These are phyloP conservation scores for Aegotheles bennettii DNA, from an alignment of 2,113 vertebrate species.

Conservation along the genomic window DNA sequence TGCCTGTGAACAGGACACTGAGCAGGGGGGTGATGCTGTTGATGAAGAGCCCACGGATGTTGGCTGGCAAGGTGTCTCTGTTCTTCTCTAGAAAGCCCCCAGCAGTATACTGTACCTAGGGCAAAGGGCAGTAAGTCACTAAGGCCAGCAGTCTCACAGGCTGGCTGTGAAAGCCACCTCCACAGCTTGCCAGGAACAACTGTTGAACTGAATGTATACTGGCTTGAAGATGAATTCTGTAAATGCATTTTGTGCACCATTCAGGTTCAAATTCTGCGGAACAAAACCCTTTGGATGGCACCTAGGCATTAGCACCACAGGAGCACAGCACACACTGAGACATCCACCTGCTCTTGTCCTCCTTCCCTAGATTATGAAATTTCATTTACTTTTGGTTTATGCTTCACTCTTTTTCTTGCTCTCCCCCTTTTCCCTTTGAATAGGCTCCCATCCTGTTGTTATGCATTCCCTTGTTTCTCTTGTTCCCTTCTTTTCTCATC, in stretches of 20 bases:
- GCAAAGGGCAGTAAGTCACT: background rate
- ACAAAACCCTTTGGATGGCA: background rate
- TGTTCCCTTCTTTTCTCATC: background rate
- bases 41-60: conserved; percentile 70
- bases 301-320: background rate
- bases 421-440: background rate
- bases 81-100: conserved; percentile 78
- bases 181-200: background rate
- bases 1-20: conserved; percentile 75
- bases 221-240: background rate
- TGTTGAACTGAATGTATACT: background rate
- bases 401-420: background rate
- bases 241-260: background rate
- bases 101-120: conserved; percentile 73
- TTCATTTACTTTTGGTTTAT: background rate
- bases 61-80: conserved; percentile 76
- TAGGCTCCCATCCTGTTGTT: background rate
- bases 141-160: background rate
- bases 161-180: background rate
- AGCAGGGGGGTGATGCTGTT: conserved; percentile 74
- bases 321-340: background rate
- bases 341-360: background rate
- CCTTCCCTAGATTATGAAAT: background rate
- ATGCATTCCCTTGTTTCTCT: background rate
- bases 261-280: background rate